Base-by-base conservation (phyloP, 2,113 vertebrate species). In the Scophthalmus maximus region DNA sequence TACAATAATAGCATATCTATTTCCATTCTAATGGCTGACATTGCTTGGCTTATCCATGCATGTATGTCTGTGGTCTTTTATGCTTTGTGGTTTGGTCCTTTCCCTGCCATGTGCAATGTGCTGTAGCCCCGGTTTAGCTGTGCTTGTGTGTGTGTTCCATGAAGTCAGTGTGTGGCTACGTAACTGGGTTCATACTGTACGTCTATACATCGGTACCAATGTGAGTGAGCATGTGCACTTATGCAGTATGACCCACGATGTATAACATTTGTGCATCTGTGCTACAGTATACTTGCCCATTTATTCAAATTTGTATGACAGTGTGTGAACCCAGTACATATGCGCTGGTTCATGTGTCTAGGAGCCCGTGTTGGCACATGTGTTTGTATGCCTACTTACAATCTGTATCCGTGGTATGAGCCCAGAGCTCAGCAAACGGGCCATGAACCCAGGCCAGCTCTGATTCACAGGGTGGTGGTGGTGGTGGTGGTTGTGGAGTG, bases 1-100 rank as follows among this genome's bases (percentile, higher is more conserved):
- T 87, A 78, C 73, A 90, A 90, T 88, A 92, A 90, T 83, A 90
- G 70, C 87, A 68, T 88, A 90, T 93, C 90, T 91, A 87, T 93
- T 93, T 93, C 90, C 79, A 71, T 93, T 79, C 82, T 92, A 92
- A 93, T 92, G 90, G 90, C 78, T 91, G 90, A 90, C 90, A 75
- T 91, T 91, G 80, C 88, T 87, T 87, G 88, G 87, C 82, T 84
- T 89, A 92, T 86, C 87, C 91, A 92, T 89, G 90, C 90, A 79
- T 92, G 83, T 69, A 74, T 80, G 71, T 88, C 76, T 38, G 38
- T 55, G 73, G 57, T 58, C 66, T 68, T 81, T 85, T 60, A 82
- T 88, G 85, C 87, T 87, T 63, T 40, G n/a, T 73, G 79, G 62
- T 69, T 87, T 59, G 55, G 71, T 84, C 80, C 65, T 79, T 85